Evolutionary conservation across 2,797 vertebrate species (phyloP).

Genomic region (Dendrocincla fuliginosa): DNA sequence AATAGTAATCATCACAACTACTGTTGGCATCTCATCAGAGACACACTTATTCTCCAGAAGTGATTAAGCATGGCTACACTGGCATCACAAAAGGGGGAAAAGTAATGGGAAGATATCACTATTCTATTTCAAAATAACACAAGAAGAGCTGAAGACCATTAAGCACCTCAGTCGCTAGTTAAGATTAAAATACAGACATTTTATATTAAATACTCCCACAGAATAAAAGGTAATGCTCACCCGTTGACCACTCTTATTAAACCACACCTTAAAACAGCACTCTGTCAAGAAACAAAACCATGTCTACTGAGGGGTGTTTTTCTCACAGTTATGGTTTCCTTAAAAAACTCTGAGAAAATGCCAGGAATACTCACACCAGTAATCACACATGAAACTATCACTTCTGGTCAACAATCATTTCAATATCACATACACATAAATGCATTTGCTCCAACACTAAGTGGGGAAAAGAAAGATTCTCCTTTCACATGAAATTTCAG

Average conservation of each 20-base stretch:
- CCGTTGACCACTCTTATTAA: background rate
- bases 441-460: background rate
- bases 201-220: background rate
- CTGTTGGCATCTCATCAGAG: background rate
- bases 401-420: background rate
- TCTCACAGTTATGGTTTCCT: background rate
- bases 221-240: background rate
- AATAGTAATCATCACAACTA: background rate
- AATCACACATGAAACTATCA: fast-evolving
- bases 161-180: background rate
- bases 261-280: background rate
- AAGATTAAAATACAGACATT: background rate
- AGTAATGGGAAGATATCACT: background rate
- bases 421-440: fast-evolving
- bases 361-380: background rate
- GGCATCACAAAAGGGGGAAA: background rate
- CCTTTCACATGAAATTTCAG: background rate
- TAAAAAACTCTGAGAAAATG: background rate
- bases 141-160: background rate
- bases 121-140: background rate
- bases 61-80: fast-evolving
- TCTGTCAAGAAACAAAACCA: background rate
- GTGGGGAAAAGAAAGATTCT: background rate
- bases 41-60: background rate
- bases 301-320: background rate